Evolutionary conservation across 2,797 vertebrate genomes (phyloP).

Genomic region (Sus cebifrons): DNA sequence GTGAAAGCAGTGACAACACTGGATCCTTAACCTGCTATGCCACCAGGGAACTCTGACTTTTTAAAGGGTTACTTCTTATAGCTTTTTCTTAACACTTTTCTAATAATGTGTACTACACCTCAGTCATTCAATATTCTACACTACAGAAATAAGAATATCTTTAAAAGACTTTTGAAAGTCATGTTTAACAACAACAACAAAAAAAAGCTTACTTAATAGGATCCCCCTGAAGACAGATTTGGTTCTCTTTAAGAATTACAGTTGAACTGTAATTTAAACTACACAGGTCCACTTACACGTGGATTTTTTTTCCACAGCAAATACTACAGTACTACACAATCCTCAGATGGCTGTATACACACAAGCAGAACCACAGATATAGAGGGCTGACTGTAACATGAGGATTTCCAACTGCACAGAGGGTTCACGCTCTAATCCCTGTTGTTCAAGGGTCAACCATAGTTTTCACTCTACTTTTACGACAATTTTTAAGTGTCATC

Average conservation of each 20-base stretch:
- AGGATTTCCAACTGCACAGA: background rate
- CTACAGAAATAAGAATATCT: slow-evolving; percentile 24
- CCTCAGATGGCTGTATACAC: background rate
- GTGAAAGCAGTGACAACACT: no score
- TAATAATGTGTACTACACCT: background rate
- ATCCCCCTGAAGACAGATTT: slow-evolving; percentile 32
- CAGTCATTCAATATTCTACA: slow-evolving; percentile 40
- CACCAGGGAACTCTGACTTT: no score
- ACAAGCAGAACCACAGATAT: background rate
- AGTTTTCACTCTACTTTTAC: slow-evolving; percentile 57
- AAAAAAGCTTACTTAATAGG: background rate
- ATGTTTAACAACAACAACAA: background rate
- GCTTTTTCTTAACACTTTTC: slow-evolving; percentile 29
- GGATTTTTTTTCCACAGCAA: background rate
- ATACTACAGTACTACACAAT: background rate
- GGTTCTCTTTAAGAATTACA: slow-evolving; percentile 52
- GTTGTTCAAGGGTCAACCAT: background rate
- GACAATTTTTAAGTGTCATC: slow-evolving; percentile 43
- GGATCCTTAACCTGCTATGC: no score
- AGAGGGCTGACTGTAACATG: background rate
- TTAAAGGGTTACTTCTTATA: slow-evolving; percentile 10
- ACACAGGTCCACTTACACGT: background rate
- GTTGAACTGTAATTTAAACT: background rate
- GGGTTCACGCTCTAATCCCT: background rate
- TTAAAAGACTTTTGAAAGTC: slow-evolving; percentile 38